These are phyloP conservation scores for Electrophaes corylata DNA, from an alignment of 2,888 invertebrate genomes.

Conservation along the genomic window DNA sequence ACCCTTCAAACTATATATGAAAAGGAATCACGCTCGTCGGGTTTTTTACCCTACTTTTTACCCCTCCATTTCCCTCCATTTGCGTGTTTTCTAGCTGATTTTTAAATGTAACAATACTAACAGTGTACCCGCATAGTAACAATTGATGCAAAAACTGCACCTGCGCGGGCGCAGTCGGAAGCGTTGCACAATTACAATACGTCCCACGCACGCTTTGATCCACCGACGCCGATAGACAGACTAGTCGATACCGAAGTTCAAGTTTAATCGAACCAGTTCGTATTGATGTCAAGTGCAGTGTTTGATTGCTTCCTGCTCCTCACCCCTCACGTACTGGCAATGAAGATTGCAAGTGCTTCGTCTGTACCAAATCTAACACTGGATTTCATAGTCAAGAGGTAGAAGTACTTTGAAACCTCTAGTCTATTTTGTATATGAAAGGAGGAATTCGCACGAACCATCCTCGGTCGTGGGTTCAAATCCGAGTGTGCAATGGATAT, in stretches of 20 bases:
- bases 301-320: conserved; percentile 17
- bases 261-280: conserved; percentile 37
- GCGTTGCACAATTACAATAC: conserved; percentile 31
- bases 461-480: too few species aligned
- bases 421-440: too few species aligned
- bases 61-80: background rate
- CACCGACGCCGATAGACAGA: conserved; percentile 23
- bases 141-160: conserved; percentile 22
- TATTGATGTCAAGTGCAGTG: conserved; percentile 40
- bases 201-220: conserved; percentile 37
- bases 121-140: conserved; percentile 9
- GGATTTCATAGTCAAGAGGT: background rate
- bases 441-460: too few species aligned
- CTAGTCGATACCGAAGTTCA: conserved; percentile 35
- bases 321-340: background rate
- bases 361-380: background rate
- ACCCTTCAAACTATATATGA: too few species aligned
- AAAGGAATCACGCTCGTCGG: too few species aligned
- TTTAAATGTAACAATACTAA: background rate
- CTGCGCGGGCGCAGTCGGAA: conserved; percentile 33
- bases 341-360: background rate
- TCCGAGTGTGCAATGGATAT: too few species aligned
- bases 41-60: background rate
- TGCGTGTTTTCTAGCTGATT: background rate
- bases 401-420: too few species aligned